phyloP scores from a whole-genome alignment of 1,140 invertebrate species.

The Augochlora pura region DNA sequence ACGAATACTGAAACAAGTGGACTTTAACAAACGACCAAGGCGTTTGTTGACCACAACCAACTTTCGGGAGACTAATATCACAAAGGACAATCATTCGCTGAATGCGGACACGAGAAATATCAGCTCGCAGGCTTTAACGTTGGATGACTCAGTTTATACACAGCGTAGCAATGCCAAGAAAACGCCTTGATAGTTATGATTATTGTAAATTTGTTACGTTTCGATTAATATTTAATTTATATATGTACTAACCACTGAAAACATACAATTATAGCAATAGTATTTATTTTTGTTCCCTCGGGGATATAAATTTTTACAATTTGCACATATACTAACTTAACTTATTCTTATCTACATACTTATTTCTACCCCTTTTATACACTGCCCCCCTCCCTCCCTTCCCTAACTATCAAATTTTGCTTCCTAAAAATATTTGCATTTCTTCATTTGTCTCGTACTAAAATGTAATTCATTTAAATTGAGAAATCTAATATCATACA shows the following conservation, averaged over 20 bases:
- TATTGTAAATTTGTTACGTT: too few species aligned
- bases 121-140: background rate
- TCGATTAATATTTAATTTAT: background rate
- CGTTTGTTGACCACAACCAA: conserved; percentile 37
- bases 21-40: conserved; percentile 54
- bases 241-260: conserved; percentile 6
- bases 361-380: too few species aligned
- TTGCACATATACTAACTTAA: too few species aligned
- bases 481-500: background rate
- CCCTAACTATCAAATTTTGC: too few species aligned
- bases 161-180: background rate
- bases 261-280: conserved; percentile 11
- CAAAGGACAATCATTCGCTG: conserved; percentile 33
- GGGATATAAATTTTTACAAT: too few species aligned
- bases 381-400: too few species aligned
- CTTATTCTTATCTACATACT: too few species aligned
- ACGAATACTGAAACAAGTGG: conserved; percentile 61
- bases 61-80: conserved; percentile 39
- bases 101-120: conserved; percentile 13
- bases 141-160: background rate
- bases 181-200: background rate
- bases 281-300: too few species aligned
- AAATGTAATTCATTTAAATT: background rate
- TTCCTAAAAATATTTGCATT: background rate
- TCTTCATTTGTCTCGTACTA: background rate